Evolutionary conservation across 2,113 vertebrate species (phyloP).

Genomic region (Passer domesticus): DNA sequence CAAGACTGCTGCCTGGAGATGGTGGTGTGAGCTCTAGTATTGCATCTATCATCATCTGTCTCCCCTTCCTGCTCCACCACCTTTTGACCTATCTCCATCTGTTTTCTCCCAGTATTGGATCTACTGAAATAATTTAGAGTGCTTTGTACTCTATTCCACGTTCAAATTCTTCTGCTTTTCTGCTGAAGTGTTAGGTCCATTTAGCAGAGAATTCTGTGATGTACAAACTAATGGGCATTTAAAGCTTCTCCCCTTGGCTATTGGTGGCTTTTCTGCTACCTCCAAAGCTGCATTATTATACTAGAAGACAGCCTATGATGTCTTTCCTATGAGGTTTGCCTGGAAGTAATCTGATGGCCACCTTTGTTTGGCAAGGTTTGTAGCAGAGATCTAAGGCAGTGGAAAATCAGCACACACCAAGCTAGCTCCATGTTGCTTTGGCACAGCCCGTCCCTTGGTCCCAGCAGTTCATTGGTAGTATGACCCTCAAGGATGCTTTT

Average conservation of each 20-base stretch:
- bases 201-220: fast-evolving
- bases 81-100: not conserved
- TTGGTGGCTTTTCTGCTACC: not conserved
- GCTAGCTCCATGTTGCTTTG: not conserved
- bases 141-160: not conserved
- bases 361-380: not conserved
- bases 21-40: not conserved
- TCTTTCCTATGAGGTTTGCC: not conserved
- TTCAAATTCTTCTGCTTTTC: not conserved
- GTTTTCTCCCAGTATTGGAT: not conserved
- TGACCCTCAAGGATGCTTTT: not conserved
- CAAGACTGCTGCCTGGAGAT: not conserved
- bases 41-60: not conserved
- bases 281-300: not conserved
- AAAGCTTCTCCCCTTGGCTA: not conserved
- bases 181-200: not conserved
- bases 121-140: not conserved
- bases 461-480: not conserved
- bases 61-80: not conserved
- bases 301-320: not conserved
- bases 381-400: not conserved
- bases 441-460: not conserved
- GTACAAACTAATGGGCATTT: not conserved
- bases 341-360: not conserved
- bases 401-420: not conserved